Conservation (phyloP, 2,113 vertebrate species). For the Pterophyllum scalare region DNA sequence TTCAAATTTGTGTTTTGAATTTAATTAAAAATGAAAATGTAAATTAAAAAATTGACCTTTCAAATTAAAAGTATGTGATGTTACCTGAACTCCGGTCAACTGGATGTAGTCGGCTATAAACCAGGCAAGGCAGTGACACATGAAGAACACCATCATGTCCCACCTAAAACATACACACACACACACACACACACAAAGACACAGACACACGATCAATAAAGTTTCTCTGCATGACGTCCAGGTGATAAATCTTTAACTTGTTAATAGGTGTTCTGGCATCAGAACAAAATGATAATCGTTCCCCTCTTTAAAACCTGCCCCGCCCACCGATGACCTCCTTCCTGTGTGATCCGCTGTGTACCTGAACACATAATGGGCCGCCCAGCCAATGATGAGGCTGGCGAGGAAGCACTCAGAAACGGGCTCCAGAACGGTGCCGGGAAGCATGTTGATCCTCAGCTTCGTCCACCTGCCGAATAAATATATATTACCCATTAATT, state of each 20-base stretch:
- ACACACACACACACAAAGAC: neutral
- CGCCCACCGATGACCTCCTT: neutral
- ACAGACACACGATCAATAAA: neutral
- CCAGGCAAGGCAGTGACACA: constrained; percentile 99
- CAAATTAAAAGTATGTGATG: constrained; percentile 8
- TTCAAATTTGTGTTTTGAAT: neutral
- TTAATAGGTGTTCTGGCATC: neutral
- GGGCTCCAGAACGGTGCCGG: constrained; percentile 94
- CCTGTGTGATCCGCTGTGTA: constrained; percentile 63
- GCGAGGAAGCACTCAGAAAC: constrained; percentile 98
- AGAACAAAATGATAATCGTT: neutral
- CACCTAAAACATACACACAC: constrained; percentile 79
- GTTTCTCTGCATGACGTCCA: neutral
- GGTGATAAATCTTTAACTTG: neutral
- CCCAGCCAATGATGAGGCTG: constrained; percentile 97
- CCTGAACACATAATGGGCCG: constrained; percentile 93
- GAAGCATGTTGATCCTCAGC: constrained; percentile 96
- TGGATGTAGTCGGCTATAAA: constrained; percentile 98
- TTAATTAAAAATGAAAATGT: neutral
- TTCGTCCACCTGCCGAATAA: constrained; percentile 89
- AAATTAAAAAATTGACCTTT: neutral
- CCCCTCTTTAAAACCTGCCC: neutral
- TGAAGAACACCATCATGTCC: constrained; percentile 99
- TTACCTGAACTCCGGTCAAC: constrained; percentile 95
- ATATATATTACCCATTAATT: too few relatives aligned